Evolutionary conservation across 2,888 invertebrate genomes (phyloP), one percentile per base, ranked within the genome.

Genomic region (Mellilla xanthometata): DNA sequence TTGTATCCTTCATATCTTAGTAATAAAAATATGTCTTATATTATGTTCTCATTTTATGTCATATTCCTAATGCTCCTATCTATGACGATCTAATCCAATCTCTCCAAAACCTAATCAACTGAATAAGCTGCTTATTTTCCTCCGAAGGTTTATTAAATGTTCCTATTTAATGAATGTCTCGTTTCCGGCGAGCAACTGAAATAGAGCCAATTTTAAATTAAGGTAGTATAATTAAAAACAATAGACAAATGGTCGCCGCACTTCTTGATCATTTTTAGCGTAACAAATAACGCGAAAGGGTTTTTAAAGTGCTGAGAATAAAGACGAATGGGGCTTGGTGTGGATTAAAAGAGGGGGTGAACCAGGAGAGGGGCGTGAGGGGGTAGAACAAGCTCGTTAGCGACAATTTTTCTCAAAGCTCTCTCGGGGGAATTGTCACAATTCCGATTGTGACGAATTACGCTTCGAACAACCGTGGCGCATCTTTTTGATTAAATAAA

Each of bases 321-420:
- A 76, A 70, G 70, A 48, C 66, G 65, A 72, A 65, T 66, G 71
- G 34, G 36, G 33, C 44, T 39, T 45, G 47, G 68, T 62, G 57
- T 63, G 81, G 83, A 82, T 82, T 84, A 81, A 83, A 82, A 81
- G 74, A 72, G 67, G 60, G 56, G 61, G 58, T 54, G 56, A 36
- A 11, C 7, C 2, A 67, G 64, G 73, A 65, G 65, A 70, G 32
- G 43, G 49, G 32, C 69, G 64, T 59, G 55, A 59, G 57, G 56
- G 56, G 58, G 62, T 46, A 56, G 52, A 28, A 42, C 74, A 75
- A 84, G 87, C 86, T 87, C 87, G 86, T 86, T 88, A 87, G 83
- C 77, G 83, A 82, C 83, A 85, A 82, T 87, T 88, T 87, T 87
- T 86, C 86, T 85, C 84, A 86, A 85, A 87, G 85, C 84, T 77